Base-by-base conservation (phyloP, 2,888 invertebrate genomes). In the Drosophila infuscata region DNA sequence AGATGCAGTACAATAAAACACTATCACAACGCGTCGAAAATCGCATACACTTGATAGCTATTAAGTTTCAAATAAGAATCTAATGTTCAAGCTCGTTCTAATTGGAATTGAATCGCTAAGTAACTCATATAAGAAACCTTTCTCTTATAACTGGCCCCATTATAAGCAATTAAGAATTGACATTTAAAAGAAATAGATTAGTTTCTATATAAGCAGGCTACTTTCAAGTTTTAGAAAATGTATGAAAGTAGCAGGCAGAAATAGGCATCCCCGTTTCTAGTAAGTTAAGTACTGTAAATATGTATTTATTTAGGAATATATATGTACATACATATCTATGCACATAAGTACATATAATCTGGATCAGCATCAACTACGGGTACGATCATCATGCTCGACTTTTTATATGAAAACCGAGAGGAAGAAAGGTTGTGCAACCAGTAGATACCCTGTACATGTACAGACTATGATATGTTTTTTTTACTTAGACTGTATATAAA, bases 311-410 rank as follows among this genome's bases (percentile, higher is more conserved):
- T 38, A n/a, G 25, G 17, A 49, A 17, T 12, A 12, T 8, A 36
- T 17, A 25, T 25, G 20, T 25, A 25, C 20, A 25, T 25, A 38
- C 3, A 38, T 30, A 5, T 3, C 25, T 20, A 35, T 29, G n/a
- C 12, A 29, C 6, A n/a, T 36, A 36, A 25, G 20, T 25, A n/a
- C 17, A 17, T 11, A n/a, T 30, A 38, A 29, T 56, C 38, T 56
- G 38, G 38, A 56, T 38, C 56, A n/a, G 29, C 56, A 56, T 29
- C 56, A 56, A 38, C 38, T n/a, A 56, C n/a, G 36, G 54, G 29
- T 29, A 52, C 36, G 54, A 56, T n/a, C 29, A 29, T 54, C 36
- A 36, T 36, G 54, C n/a, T 11, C 29, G 36, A 11, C 54, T 38
- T 29, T 29, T 25, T 25, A 3, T 15, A 25, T 25, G 7, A 15